Percentiles rank a stretch among this genome's conserved stretches.
Conservation (phyloP, 2,888 invertebrate genomes). For the Morpho achilles region DNA sequence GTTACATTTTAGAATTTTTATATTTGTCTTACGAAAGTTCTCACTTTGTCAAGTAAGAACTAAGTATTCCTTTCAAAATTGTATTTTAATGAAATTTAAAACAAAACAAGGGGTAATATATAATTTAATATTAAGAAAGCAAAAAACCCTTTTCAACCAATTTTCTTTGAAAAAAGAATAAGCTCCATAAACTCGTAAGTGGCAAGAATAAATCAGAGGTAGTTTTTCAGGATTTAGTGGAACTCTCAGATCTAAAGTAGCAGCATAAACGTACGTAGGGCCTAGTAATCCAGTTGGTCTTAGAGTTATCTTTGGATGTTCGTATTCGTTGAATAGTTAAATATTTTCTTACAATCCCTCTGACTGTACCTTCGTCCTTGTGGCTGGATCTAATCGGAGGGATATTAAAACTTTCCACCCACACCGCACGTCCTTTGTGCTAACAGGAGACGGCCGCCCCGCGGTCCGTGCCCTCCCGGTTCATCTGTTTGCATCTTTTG, state of each 20-base stretch:
- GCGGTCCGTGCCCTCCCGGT: conserved; percentile 32
- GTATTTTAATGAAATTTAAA: neutral
- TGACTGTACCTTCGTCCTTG: conserved; percentile 52
- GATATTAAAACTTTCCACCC: conserved; percentile 76
- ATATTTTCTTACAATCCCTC: conserved; percentile 53
- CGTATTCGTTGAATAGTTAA: conserved; percentile 62
- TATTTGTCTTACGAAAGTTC: no score
- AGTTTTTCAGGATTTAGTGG: conserved; percentile 33
- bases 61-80: no score
- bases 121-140: neutral
- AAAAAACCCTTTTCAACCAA: conserved; percentile 7
- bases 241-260: conserved; percentile 20
- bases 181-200: conserved; percentile 23
- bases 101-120: neutral
- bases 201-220: conserved; percentile 23
- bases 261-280: conserved; percentile 25
- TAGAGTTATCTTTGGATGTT: conserved; percentile 57
- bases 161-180: conserved; percentile 20
- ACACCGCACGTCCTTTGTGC: conserved; percentile 58
- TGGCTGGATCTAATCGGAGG: conserved; percentile 71
- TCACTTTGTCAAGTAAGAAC: no score
- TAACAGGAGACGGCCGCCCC: conserved; percentile 43
- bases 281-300: conserved; percentile 37
- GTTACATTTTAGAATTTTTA: no score
- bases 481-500: conserved; percentile 48